Conservation (phyloP, 2,113 vertebrate species). For the Hypanus sabinus region DNA sequence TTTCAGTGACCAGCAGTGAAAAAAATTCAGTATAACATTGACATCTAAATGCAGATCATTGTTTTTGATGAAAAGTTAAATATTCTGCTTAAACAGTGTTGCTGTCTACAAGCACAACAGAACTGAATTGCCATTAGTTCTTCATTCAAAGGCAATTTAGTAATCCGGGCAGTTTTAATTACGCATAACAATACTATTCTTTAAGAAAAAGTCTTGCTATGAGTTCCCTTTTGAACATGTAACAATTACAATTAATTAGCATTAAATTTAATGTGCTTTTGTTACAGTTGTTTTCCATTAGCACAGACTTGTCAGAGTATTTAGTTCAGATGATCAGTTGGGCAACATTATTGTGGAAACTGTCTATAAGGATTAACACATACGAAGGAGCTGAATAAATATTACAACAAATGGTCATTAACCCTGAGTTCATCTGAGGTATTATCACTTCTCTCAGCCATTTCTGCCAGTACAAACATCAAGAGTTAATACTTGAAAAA, state of each 20-base stretch:
- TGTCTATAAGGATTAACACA: background rate
- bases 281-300: background rate
- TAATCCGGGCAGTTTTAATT: background rate
- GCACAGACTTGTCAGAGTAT: background rate
- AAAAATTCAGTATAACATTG: background rate
- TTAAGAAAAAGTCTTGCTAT: background rate
- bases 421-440: background rate
- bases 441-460: background rate
- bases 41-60: background rate
- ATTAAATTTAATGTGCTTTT: background rate
- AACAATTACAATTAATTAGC: background rate
- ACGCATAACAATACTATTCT: background rate
- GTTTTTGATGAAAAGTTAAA: background rate
- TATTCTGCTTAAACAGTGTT: background rate
- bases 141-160: background rate
- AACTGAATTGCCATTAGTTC: background rate
- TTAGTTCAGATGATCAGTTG: background rate
- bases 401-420: background rate
- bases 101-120: background rate
- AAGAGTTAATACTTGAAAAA: background rate
- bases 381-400: background rate
- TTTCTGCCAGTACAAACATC: background rate
- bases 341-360: background rate
- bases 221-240: background rate
- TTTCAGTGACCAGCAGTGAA: background rate